These are phyloP conservation scores for Amphiprion clarkii DNA, from an alignment of 2,797 vertebrate genomes.

Conservation along the genomic window DNA sequence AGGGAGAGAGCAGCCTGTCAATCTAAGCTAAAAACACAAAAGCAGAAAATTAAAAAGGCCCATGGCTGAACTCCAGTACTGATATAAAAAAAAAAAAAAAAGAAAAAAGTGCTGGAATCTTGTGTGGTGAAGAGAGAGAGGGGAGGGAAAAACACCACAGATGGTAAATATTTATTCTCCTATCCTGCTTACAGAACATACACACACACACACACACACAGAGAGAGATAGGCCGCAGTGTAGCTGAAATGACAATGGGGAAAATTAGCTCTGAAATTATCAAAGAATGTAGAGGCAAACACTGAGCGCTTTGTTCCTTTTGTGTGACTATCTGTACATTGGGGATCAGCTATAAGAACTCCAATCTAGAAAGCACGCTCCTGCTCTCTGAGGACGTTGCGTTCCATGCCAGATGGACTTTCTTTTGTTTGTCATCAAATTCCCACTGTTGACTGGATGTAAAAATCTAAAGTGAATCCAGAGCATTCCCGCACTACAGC, in stretches of 20 bases:
- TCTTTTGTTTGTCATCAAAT: constrained; percentile 71
- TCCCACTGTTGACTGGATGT: constrained; percentile 64
- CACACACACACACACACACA: constrained; percentile 53
- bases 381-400: constrained; percentile 52
- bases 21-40: constrained; percentile 88
- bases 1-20: constrained; percentile 87
- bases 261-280: constrained; percentile 74
- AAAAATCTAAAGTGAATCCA: constrained; percentile 64
- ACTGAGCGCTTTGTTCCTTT: constrained; percentile 63
- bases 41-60: constrained; percentile 92
- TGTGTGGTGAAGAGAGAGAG: constrained; percentile 53
- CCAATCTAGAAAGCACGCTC: constrained; percentile 63
- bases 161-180: constrained; percentile 88
- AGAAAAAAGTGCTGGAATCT: constrained; percentile 73
- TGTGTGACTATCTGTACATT: constrained; percentile 65
- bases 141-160: constrained; percentile 70
- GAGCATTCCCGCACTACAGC: constrained; percentile 30
- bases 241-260: constrained; percentile 64
- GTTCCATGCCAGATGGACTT: constrained; percentile 64
- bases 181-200: constrained; percentile 78
- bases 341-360: constrained; percentile 64
- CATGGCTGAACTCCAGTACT: constrained; percentile 88
- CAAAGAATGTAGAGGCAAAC: constrained; percentile 69
- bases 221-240: constrained; percentile 51
- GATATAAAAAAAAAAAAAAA: constrained; percentile 80